phyloP scores from a whole-genome alignment of 2,888 invertebrate genomes.

The Metopia argyrocephala region DNA sequence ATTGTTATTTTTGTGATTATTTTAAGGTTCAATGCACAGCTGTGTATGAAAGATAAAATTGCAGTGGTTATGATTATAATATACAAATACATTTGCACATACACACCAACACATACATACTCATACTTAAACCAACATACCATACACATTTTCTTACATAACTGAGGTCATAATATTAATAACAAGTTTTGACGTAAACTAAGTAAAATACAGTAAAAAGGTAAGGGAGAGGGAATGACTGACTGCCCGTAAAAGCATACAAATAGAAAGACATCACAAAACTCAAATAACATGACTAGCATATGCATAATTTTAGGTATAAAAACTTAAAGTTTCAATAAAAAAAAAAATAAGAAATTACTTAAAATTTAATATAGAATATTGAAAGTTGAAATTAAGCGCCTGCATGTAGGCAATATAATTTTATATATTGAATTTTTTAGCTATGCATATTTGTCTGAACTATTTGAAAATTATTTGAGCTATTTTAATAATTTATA shows the following conservation, averaged over 20 bases:
- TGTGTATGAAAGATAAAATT: constrained; percentile 65
- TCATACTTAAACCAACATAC: background rate
- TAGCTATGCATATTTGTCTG: too few relatives aligned
- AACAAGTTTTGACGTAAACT: constrained; percentile 49
- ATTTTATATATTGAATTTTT: background rate
- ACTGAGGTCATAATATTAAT: constrained; percentile 52
- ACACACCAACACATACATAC: background rate
- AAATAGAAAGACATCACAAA: constrained; percentile 28
- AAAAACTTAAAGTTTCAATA: constrained; percentile 7
- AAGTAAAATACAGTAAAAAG: too few relatives aligned
- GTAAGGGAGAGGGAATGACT: background rate
- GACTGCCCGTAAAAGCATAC: background rate
- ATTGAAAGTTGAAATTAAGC: background rate
- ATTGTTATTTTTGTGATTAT: constrained; percentile 75
- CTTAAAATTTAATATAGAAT: background rate
- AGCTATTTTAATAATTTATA: too few relatives aligned
- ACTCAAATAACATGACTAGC: constrained; percentile 51
- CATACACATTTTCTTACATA: constrained; percentile 28
- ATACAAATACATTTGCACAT: constrained; percentile 10
- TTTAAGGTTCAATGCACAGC: constrained; percentile 74
- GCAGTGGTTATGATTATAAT: constrained; percentile 58
- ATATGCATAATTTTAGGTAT: constrained; percentile 38
- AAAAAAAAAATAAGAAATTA: background rate
- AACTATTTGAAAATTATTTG: too few relatives aligned
- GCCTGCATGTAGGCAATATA: background rate